A percentile compares a stretch with the other conserved stretches of the same genome.
These are phyloP conservation scores for Clinocottus analis DNA, from an alignment of 2,113 vertebrate genomes.

Conservation along the genomic window DNA sequence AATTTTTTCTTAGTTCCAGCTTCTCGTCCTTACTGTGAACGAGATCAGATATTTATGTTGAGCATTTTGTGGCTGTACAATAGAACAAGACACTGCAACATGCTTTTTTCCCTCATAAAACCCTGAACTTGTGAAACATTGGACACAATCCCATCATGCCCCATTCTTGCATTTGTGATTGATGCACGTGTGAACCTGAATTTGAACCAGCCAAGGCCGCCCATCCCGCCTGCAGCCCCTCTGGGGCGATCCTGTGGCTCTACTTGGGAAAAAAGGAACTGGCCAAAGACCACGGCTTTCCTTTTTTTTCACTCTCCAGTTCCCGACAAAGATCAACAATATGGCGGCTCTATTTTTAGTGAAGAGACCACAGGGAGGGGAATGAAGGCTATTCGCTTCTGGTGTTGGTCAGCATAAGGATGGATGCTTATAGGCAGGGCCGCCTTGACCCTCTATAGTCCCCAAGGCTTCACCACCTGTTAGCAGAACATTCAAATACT, in stretches of 20 bases:
- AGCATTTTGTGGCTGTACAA: neutral
- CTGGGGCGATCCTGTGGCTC: constrained; percentile 20
- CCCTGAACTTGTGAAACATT: neutral
- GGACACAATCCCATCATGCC: neutral
- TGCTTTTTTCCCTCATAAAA: neutral
- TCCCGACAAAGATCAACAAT: constrained; percentile 72
- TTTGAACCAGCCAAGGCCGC: constrained; percentile 1
- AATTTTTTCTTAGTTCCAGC: neutral
- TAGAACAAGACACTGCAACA: neutral
- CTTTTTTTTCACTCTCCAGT: constrained; percentile 32
- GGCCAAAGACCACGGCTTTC: constrained; percentile 44
- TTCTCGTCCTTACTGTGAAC: neutral
- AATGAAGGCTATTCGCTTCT: constrained; percentile 27
- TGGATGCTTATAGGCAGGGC: constrained; percentile 39
- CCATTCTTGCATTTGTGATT: constrained; percentile 24
- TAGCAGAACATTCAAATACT: constrained; percentile 48
- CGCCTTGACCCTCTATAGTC: constrained; percentile 21
- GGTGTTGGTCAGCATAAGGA: constrained; percentile 26
- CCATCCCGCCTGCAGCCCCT: too few relatives aligned
- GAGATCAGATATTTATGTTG: neutral
- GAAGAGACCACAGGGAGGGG: constrained; percentile 28
- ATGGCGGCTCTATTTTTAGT: constrained; percentile 77
- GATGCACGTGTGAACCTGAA: constrained; percentile 23
- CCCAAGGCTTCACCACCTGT: constrained; percentile 34
- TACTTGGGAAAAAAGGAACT: constrained; percentile 31